A percentile compares a stretch with the other conserved stretches of the same genome.
phyloP scores from a whole-genome alignment of 2,888 invertebrate genomes.

The Oscheius sp. region DNA sequence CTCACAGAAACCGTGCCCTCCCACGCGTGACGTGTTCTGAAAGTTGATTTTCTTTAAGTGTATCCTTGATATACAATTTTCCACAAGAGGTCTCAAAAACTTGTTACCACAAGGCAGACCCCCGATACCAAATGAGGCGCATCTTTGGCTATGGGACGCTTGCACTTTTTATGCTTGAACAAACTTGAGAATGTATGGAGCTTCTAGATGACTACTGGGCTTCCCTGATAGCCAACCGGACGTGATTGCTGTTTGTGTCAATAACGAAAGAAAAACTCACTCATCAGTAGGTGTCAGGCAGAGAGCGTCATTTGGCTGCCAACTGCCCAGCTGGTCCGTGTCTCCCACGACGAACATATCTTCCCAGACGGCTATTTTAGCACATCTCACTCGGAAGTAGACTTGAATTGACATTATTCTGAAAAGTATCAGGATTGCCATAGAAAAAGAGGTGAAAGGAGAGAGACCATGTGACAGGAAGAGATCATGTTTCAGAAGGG shows the following conservation, averaged over 20 bases:
- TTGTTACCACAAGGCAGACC: background rate
- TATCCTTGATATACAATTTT: background rate
- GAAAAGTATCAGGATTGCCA: background rate
- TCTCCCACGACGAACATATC: constrained; percentile 56
- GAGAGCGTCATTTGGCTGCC: constrained; percentile 49
- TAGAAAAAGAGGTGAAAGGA: background rate
- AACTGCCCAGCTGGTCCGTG: constrained; percentile 49
- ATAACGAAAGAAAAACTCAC: constrained; percentile 14
- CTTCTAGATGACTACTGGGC: background rate
- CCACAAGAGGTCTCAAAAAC: background rate
- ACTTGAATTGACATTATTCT: constrained; percentile 32
- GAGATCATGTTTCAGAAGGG: background rate
- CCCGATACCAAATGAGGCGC: background rate
- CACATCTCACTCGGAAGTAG: constrained; percentile 51
- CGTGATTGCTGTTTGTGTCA: background rate
- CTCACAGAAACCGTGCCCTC: constrained; percentile 5
- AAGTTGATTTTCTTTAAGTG: background rate
- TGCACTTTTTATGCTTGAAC: background rate
- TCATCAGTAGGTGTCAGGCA: constrained; percentile 35
- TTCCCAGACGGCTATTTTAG: constrained; percentile 53
- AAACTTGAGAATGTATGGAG: background rate
- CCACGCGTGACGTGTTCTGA: constrained; percentile 14
- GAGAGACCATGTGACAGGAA: background rate
- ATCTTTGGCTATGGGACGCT: background rate
- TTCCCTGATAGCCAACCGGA: background rate